Evolutionary conservation across 2,888 invertebrate genomes (phyloP), one percentile per base, ranked within the genome.

Genomic region (Andrena praecox): DNA sequence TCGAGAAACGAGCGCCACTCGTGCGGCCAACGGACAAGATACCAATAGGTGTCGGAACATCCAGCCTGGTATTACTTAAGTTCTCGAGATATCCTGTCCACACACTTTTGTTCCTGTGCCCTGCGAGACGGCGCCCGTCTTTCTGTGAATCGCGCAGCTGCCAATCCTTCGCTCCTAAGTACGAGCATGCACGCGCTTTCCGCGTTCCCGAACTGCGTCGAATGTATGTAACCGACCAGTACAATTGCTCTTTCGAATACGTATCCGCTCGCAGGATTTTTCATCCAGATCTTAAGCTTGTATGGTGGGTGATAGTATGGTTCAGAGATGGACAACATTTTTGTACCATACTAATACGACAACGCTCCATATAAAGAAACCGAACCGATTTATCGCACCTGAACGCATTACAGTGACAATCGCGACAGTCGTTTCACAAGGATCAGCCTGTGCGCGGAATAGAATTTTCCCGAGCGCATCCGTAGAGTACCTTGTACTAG

Each of bases 1-100:
- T 81, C 54, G 85, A 89, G 88, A 88, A 89, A 87, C 80, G 87
- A 88, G 88, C 86, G 82, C 74, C 78, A 84, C 81, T 88, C 85
- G 80, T 83, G 72, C 56, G 76, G 42, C 63, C 33, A 31, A 69
- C 60, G 16, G 77, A 68, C 85, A 80, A 77, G 71, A 80, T 77
- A 74, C 80, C 70, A 70, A 77, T 85, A 81, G 85, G 80, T 85
- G 83, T 85, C 66, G 71, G 73, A 80, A 70, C 82, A 87, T 82
- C 75, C 24, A 63, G 74, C 54, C 62, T 67, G 74, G 70, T 77
- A 42, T 42, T 42, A 77, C 82, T 66, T 77, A 77, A 71, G 74
- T 74, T 77, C 67, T 68, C 50, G 20, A 71, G 70, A 71, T 82
- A 82, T 78, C 82, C 68, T 75, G 73, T 78, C 77, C 27, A 48